Base-by-base conservation (phyloP, 1,140 invertebrate species). In the Drosophila simulans region DNA sequence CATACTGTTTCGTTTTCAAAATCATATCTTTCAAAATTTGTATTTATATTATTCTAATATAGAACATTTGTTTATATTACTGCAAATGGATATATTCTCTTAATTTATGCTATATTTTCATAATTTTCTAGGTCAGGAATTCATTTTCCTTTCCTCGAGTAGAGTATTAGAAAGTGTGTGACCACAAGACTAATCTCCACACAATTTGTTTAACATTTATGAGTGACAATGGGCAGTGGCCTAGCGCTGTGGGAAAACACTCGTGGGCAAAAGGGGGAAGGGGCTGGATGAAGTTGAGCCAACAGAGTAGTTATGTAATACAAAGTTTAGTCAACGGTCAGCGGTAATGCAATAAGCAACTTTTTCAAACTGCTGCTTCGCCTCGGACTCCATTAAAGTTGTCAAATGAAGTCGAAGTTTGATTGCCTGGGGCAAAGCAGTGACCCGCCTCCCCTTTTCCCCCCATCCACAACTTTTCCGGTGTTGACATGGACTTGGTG, bases 391-490 rank as follows among this genome's bases (percentile, higher is more conserved):
- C 66, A 88, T 88, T 88, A 89, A 88, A 88, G 66, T 88, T 88
- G 76, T 88, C 84, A 89, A 83, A 83, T 88, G 66, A 88, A 88
- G 83, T 88, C 66, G 79, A 88, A 89, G 75, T 88, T 83, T 80
- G 84, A 88, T 88, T 83, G 80, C 71, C 51, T 46, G 51, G 58
- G 63, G 81, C 73, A 60, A 45, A 39, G 37, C 42, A 37, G 5
- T 56, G 70, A 75, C 57, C 79, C 62, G 53, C 48, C 48, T 45
- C 34, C 40, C 35, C 52, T 49, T 55, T 57, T 57, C 62, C 56
- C 63, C 25, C 20, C 40, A n/a, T 17, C 27, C 17, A 13, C 11
- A 53, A 45, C 46, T 75, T 46, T 60, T 25, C 17, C 25, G 17
- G 35, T 43, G 39, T 39, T 71, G 68, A 71, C 65, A 71, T 15